A percentile compares a stretch with the other conserved stretches of the same genome.
phyloP scores from a whole-genome alignment of 2,888 invertebrate species.

The Campoplex nolae region DNA sequence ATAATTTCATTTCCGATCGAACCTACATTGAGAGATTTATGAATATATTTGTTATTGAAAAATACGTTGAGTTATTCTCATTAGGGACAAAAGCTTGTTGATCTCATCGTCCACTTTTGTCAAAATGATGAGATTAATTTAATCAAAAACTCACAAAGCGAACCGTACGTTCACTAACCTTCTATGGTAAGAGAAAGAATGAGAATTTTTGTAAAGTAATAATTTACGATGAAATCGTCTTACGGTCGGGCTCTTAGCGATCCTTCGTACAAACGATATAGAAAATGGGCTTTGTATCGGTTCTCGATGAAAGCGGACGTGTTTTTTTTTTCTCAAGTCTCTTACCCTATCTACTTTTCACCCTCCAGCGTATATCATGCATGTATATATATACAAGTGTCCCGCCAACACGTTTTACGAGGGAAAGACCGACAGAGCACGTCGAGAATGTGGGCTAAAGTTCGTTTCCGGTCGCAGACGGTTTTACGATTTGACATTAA shows the following conservation, averaged over 20 bases:
- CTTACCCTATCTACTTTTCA: slow-evolving; percentile 21
- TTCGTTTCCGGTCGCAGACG: slow-evolving; percentile 73
- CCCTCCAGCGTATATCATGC: slow-evolving; percentile 16
- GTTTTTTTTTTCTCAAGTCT: slow-evolving; percentile 16
- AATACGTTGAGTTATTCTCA: background rate
- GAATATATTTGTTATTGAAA: background rate
- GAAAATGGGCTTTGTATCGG: slow-evolving; percentile 43
- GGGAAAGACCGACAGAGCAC: slow-evolving; percentile 37
- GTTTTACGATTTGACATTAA: slow-evolving; percentile 74
- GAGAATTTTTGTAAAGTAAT: slow-evolving; percentile 14
- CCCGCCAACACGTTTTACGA: slow-evolving; percentile 60
- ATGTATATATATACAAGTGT: slow-evolving; percentile 1
- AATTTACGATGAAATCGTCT: slow-evolving; percentile 23
- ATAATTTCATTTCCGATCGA: background rate
- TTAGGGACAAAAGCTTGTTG: background rate
- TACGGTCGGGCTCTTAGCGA: slow-evolving; percentile 36
- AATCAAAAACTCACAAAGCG: background rate
- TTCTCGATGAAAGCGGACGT: slow-evolving; percentile 46
- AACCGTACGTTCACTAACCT: slow-evolving; percentile 1
- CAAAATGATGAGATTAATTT: background rate
- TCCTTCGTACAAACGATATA: slow-evolving; percentile 38
- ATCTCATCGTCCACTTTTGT: background rate
- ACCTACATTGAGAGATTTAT: background rate
- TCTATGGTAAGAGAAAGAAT: background rate
- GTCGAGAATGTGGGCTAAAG: slow-evolving; percentile 74